Base-by-base conservation (phyloP, 2,113 vertebrate genomes). In the Gallinago jamesoni region DNA sequence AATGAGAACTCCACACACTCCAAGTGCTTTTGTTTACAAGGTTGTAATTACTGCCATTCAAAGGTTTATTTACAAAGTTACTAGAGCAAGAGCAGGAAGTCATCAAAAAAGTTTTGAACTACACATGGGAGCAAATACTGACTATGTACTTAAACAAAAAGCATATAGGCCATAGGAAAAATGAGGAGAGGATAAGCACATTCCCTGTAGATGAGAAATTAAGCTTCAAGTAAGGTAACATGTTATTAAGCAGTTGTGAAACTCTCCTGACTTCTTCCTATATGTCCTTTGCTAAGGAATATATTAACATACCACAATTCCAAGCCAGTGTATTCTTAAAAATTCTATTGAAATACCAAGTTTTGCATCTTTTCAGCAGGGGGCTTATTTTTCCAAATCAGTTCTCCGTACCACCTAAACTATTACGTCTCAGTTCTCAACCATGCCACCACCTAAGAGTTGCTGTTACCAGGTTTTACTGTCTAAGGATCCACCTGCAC, bases 21-120 rank as follows among this genome's bases (percentile, higher is more conserved):
- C 56, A 72, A 67, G 19, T 14, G 48, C 25, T 85, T 73, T 39
- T 57, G 43, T 80, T 94, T 66, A 52, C 20, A 81, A 67, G 14
- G 5, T 5, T 77, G 74, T 48, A 80, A 95, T 67, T 75, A 47
- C 18, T 53, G 31, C 41, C 69, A 33, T 33, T 59, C 45, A 35
- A 17, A 77, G 13, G 56, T 68, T 85, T 82, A 90, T 56, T 92
- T 75, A 91, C 33, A 66, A 69, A 93, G 50, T 55, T 53, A 90
- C 47, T 73, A 57, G 10, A 85, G 62, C 41, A 79, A 53, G 31
- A 53, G 41, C 2, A 63, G 10, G 6, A 35, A 59, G 27, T 59
- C 62, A 47, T 22, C 47, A 82, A 21, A 89, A 79, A 75, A 14
- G 39, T 64, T 89, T 11, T 84, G 74, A 76, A 84, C 53, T 50